Evolutionary conservation across 2,113 vertebrate genomes (phyloP), one percentile per base, ranked within the genome.

Genomic region (Agelaius phoeniceus): DNA sequence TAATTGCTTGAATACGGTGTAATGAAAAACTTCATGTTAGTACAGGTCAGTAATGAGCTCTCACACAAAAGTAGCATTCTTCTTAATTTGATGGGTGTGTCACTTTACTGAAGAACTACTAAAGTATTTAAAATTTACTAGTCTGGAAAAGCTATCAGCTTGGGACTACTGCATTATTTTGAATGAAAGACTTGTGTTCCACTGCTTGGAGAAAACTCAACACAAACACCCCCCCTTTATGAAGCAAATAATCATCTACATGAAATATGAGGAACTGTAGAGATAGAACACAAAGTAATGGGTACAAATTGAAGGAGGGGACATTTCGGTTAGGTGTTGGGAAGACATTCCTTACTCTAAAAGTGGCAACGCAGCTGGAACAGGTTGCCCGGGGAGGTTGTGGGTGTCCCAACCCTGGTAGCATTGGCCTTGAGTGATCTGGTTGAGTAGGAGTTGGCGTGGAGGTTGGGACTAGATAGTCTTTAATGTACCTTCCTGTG

Each of bases 171-270:
- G 3, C 43, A 8, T 82, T 92, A 35, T 69, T 84, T 82, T 91
- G 73, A 62, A 63, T 68, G 6, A 67, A 81, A 71, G 27, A n/a
- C 10, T 68, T 65, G 7, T 44, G 14, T 90, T 57, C 8, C 12
- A 16, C 5, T 67, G 12, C 55, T 57, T 69, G 33, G 13, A 63
- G 39, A 62, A 55, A 73, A 58, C 0, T 2, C 4, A 28, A 9
- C 13, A 18, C 22, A 69, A 28, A 43, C 0, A 0, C 6, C 9
- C 7, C 10, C 9, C 7, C 4, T 12, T 49, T 54, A n/a, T 48
- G 39, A 51, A 35, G 17, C 39, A 72, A 24, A 13, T 86, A 16
- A 49, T 79, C 17, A 18, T 7, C 28, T 62, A 11, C 7, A 8
- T 67, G 37, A 8, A 57, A 18, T 41, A 17, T 46, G 30, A 68